A percentile compares a stretch with the other conserved stretches of the same genome.
Evolutionary conservation across 2,113 vertebrate genomes (phyloP).

Genomic region (Aythya baeri): DNA sequence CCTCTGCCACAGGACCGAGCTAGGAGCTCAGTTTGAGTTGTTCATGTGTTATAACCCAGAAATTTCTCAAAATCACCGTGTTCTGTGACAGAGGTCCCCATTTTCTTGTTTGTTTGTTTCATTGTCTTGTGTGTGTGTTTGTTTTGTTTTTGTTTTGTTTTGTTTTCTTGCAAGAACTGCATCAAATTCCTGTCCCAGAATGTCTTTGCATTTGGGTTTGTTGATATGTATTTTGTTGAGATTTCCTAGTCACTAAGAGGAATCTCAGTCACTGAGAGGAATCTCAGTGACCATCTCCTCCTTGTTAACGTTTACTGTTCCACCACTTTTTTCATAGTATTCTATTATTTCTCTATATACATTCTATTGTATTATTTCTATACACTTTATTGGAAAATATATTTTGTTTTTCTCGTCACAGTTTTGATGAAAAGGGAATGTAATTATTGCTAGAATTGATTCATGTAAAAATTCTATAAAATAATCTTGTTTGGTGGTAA

Average conservation of each 20-base stretch:
- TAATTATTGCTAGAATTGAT: neutral
- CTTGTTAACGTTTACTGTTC: neutral
- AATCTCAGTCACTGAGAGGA: no score
- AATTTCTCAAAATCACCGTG: neutral
- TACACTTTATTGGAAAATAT: neutral
- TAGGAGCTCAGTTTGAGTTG: neutral
- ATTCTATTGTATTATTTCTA: neutral
- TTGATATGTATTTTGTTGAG: neutral
- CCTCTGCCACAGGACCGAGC: neutral
- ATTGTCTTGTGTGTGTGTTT: no score
- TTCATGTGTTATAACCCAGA: neutral
- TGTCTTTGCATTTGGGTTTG: neutral
- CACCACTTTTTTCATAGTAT: neutral
- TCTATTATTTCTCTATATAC: no score
- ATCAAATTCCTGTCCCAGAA: neutral
- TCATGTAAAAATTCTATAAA: neutral
- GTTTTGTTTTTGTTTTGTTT: no score
- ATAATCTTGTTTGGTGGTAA: neutral
- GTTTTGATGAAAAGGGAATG: neutral
- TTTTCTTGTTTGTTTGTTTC: neutral
- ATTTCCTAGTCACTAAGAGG: neutral
- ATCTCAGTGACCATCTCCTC: neutral
- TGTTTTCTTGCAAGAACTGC: neutral
- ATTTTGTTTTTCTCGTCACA: neutral
- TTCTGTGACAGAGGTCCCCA: accelerated